Evolutionary conservation across 2,797 vertebrate genomes (phyloP), one percentile per base, ranked within the genome.

Genomic region (Pipistrellus nathusii): DNA sequence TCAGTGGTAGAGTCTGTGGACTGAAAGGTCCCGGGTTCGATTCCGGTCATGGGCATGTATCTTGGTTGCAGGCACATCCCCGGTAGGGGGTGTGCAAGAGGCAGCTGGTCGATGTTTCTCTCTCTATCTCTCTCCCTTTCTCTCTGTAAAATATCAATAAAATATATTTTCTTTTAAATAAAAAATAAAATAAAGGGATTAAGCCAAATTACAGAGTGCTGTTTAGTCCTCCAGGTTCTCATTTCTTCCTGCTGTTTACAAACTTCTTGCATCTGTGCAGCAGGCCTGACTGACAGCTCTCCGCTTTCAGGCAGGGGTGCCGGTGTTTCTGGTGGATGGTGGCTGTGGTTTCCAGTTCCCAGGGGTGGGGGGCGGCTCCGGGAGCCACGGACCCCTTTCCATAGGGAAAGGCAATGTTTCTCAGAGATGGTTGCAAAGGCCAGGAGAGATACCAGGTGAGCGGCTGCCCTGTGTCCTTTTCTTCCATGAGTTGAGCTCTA

Each of bases 131-230:
- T n/a, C n/a, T n/a, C n/a, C n/a, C n/a, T n/a, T n/a, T n/a, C n/a
- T n/a, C n/a, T n/a, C n/a, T n/a, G n/a, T n/a, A n/a, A n/a, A n/a
- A n/a, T n/a, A n/a, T n/a, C n/a, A n/a, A n/a, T n/a, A n/a, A n/a
- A n/a, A n/a, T n/a, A n/a, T n/a, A n/a, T n/a, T n/a, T n/a, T n/a
- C n/a, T n/a, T n/a, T n/a, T n/a, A n/a, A n/a, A n/a, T n/a, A n/a
- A n/a, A n/a, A n/a, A n/a, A n/a, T n/a, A n/a, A n/a, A n/a, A n/a
- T 93, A 93, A 91, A 97, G 92, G 85, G 55, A 95, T 83, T 41
- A 85, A 92, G 69, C 85, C 51, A 68, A 73, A 92, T 88, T 94
- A 77, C 80, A 55, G 75, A 85, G 20, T 27, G 7, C 32, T 90
- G 68, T 76, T 91, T n/a, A 53, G 30, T 51, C 90, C 44, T 88